These are phyloP conservation scores for Cepaea hortensis DNA, from an alignment of 2,888 invertebrate genomes.

Conservation along the genomic window DNA sequence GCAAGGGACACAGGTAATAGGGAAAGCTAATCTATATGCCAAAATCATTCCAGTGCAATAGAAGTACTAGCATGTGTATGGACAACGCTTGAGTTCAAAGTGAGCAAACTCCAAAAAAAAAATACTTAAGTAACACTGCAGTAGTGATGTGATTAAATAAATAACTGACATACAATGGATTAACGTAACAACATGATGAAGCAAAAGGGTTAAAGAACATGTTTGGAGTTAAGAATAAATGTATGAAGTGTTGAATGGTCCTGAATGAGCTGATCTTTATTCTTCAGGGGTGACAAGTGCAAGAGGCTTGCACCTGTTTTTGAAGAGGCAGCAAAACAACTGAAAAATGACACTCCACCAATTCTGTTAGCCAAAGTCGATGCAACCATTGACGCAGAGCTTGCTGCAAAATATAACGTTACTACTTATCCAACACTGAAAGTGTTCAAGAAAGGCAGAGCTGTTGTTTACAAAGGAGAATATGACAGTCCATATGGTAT, in stretches of 20 bases:
- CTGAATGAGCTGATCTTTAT: background rate
- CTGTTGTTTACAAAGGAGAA: constrained; percentile 78
- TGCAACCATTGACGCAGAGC: constrained; percentile 77
- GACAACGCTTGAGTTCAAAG: too few species aligned
- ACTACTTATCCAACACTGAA: constrained; percentile 80
- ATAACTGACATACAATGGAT: too few species aligned
- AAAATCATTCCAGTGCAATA: too few species aligned
- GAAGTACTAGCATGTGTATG: too few species aligned
- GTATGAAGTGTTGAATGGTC: too few species aligned
- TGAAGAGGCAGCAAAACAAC: constrained; percentile 78
- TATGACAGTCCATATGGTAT: constrained; percentile 74
- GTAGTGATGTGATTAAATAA: too few species aligned
- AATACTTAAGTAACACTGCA: too few species aligned
- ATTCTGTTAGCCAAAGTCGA: constrained; percentile 79
- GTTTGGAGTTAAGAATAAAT: background rate
- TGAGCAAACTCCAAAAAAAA: too few species aligned
- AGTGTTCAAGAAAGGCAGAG: constrained; percentile 77
- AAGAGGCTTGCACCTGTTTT: constrained; percentile 79
- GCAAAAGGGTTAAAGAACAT: too few species aligned
- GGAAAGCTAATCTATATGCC: too few species aligned
- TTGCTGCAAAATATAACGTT: constrained; percentile 77
- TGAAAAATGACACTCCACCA: constrained; percentile 73
- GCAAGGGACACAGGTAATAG: too few species aligned
- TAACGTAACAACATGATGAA: too few species aligned
- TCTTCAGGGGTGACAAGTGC: constrained; percentile 78